Evolutionary conservation across 1,140 invertebrate genomes (phyloP).

Genomic region (Cyclargus thomasi): DNA sequence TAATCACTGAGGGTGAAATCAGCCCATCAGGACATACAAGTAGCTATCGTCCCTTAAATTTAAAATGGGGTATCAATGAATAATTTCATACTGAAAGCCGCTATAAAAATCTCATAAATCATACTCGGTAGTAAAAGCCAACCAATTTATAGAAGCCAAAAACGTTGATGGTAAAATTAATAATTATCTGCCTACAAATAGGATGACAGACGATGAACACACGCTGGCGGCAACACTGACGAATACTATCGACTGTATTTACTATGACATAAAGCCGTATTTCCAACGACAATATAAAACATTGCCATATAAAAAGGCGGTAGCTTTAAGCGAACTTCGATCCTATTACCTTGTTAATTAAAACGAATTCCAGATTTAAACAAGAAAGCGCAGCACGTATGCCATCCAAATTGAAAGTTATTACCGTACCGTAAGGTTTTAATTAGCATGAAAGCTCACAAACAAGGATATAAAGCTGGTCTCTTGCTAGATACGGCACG

Average conservation of each 20-base stretch:
- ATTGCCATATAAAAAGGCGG: neutral
- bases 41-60: no score
- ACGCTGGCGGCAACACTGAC: neutral
- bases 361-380: neutral
- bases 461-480: slow-evolving; percentile 16
- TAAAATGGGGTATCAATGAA: neutral
- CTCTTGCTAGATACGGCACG: slow-evolving; percentile 42
- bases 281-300: neutral
- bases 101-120: neutral
- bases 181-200: neutral
- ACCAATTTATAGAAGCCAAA: neutral
- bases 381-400: neutral
- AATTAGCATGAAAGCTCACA: neutral
- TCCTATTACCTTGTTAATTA: neutral
- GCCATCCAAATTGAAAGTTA: neutral
- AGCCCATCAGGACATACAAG: no score
- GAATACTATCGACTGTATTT: neutral
- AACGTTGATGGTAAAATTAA: slow-evolving; percentile 1
- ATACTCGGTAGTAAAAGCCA: neutral
- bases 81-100: neutral
- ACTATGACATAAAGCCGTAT: neutral
- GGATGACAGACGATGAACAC: neutral
- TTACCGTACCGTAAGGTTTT: neutral
- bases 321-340: neutral
- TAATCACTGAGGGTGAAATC: no score